Evolutionary conservation across 2,113 vertebrate genomes (phyloP).

Genomic region (Clupea harengus): DNA sequence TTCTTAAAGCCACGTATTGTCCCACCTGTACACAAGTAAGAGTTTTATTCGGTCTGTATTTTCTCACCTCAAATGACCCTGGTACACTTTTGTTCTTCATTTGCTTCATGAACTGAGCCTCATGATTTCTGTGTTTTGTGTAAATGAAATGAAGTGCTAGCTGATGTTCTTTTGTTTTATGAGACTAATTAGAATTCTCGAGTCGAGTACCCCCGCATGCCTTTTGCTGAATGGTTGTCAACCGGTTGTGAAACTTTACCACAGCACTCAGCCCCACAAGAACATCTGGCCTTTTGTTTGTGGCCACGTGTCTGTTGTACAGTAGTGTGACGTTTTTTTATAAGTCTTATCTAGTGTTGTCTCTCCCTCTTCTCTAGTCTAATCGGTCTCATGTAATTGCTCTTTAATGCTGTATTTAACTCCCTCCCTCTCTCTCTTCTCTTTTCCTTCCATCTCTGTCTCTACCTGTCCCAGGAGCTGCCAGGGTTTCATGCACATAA

Average conservation of each 20-base stretch:
- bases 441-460: slow-evolving; percentile 64
- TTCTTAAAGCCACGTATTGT: neutral
- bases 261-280: no score
- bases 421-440: slow-evolving; percentile 63
- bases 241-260: no score
- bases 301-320: neutral
- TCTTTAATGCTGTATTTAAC: no score
- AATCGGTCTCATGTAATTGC: neutral
- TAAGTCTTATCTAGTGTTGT: neutral
- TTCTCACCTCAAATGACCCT: neutral
- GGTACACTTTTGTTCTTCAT: neutral
- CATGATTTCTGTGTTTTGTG: neutral
- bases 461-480: slow-evolving; percentile 81
- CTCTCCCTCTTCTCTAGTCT: no score
- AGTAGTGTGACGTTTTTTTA: neutral
- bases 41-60: neutral
- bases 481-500: slow-evolving; percentile 99
- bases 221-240: no score
- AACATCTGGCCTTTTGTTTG: neutral
- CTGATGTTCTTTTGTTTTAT: neutral
- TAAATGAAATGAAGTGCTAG: neutral
- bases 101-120: neutral
- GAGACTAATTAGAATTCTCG: no score
- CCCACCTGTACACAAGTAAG: neutral
- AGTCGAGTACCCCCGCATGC: no score